Conservation (phyloP, 1,140 invertebrate species). For the Littorina saxatilis region DNA sequence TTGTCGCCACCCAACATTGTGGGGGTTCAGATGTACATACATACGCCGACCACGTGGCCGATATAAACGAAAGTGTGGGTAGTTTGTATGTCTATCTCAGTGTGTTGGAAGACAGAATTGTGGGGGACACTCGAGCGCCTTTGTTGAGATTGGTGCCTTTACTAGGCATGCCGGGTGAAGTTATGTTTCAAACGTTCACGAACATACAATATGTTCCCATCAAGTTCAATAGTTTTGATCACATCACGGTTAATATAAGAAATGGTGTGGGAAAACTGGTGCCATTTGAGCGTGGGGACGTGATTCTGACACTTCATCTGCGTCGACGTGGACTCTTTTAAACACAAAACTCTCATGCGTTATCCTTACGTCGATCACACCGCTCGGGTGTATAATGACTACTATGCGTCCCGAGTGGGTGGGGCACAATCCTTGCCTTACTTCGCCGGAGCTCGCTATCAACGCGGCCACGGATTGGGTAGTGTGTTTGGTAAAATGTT, state of each 20-base stretch:
- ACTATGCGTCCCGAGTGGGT: neutral
- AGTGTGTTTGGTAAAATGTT: too few relatives aligned
- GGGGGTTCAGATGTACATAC: neutral
- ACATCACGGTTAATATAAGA: neutral
- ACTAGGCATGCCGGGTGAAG: neutral
- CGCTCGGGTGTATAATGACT: conserved; percentile 3
- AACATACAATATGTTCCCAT: neutral
- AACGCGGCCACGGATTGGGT: conserved; percentile 5
- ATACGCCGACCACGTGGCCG: neutral
- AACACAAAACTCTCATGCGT: neutral
- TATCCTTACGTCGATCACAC: neutral
- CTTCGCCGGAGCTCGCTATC: conserved; percentile 1
- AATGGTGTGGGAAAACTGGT: neutral
- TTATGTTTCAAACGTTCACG: neutral
- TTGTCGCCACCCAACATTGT: neutral
- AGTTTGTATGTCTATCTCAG: neutral
- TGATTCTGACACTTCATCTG: conserved; percentile 4
- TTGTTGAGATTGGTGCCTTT: neutral
- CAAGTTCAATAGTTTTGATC: conserved; percentile 4
- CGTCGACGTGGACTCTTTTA: neutral
- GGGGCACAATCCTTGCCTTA: neutral
- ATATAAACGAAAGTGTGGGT: neutral
- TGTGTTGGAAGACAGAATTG: neutral
- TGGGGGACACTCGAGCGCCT: neutral
- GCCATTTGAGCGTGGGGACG: conserved; percentile 1